A percentile compares a stretch with the other conserved stretches of the same genome.
These are phyloP conservation scores for Zhuqinia jingwanae DNA, from an alignment of 2,888 invertebrate species.

Conservation along the genomic window DNA sequence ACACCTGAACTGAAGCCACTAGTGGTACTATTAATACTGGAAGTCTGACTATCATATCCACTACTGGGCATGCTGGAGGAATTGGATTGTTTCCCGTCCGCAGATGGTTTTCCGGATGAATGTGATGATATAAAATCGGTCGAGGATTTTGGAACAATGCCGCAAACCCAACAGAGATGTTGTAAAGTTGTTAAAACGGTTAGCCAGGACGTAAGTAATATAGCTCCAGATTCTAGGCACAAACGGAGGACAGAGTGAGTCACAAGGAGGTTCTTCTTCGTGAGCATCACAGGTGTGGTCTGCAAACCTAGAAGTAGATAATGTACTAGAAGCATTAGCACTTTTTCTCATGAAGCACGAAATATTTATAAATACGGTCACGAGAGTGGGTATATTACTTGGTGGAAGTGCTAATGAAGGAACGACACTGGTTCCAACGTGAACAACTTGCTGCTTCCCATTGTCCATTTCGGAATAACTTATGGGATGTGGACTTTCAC, in stretches of 20 bases:
- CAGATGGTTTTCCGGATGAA: conserved; percentile 60
- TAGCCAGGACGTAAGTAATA: conserved; percentile 97
- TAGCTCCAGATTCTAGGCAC: conserved; percentile 95
- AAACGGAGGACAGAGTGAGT: conserved; percentile 95
- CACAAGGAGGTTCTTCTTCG: conserved; percentile 98
- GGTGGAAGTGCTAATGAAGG: conserved; percentile 77
- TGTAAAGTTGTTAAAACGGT: conserved; percentile 97
- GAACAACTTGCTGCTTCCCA: conserved; percentile 94
- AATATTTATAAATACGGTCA: too few species aligned
- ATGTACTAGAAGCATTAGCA: too few species aligned
- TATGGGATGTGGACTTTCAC: conserved; percentile 79
- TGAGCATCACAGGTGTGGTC: conserved; percentile 92
- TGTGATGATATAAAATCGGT: conserved; percentile 76
- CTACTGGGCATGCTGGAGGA: conserved; percentile 55
- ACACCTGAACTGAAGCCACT: conserved; percentile 63
- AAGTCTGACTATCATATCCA: conserved; percentile 66
- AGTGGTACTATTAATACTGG: conserved; percentile 61
- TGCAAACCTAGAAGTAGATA: conserved; percentile 68
- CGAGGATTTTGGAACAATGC: conserved; percentile 77
- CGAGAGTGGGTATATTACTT: too few species aligned
- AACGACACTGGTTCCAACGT: conserved; percentile 89
- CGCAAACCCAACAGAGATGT: conserved; percentile 82
- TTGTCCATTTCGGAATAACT: conserved; percentile 87
- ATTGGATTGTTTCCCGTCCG: conserved; percentile 63
- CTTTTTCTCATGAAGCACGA: too few species aligned